These are phyloP conservation scores for Xanthia icteritia DNA, from an alignment of 2,888 invertebrate genomes.

Conservation along the genomic window DNA sequence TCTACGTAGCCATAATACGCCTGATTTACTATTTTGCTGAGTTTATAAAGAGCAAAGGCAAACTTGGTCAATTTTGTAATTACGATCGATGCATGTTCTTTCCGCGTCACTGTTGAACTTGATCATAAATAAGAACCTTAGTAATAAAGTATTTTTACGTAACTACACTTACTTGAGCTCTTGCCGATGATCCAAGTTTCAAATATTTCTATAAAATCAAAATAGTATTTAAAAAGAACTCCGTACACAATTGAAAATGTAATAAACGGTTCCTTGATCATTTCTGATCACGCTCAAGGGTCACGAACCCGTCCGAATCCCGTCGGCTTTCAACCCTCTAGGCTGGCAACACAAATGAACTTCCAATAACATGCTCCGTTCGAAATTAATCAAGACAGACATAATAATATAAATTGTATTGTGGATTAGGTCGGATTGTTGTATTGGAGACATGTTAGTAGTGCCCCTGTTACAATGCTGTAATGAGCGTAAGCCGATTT, in stretches of 20 bases:
- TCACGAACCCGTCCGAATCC: not conserved
- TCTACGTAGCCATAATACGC: too few relatives aligned
- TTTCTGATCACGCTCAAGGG: constrained; percentile 5
- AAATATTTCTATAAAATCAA: not conserved
- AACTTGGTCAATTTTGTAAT: too few relatives aligned
- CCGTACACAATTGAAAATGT: not conserved
- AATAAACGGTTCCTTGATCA: not conserved
- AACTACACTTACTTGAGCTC: not conserved
- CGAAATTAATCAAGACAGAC: constrained; percentile 40
- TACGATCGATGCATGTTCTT: too few relatives aligned
- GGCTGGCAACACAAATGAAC: constrained; percentile 15
- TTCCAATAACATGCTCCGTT: constrained; percentile 19
- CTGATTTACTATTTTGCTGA: too few relatives aligned
- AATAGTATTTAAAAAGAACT: not conserved
- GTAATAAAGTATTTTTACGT: not conserved
- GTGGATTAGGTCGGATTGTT: constrained; percentile 41
- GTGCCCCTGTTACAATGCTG: constrained; percentile 27
- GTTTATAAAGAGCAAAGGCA: too few relatives aligned
- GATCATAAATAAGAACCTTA: not conserved
- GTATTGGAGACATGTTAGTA: constrained; percentile 40
- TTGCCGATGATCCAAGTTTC: not conserved
- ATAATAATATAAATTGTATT: constrained; percentile 37
- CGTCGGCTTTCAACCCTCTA: not conserved
- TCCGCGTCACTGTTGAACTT: too few relatives aligned
- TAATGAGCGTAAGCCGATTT: constrained; percentile 58